These are phyloP conservation scores for Cinclus mexicanus DNA, from an alignment of 2,113 vertebrate genomes.

Conservation along the genomic window DNA sequence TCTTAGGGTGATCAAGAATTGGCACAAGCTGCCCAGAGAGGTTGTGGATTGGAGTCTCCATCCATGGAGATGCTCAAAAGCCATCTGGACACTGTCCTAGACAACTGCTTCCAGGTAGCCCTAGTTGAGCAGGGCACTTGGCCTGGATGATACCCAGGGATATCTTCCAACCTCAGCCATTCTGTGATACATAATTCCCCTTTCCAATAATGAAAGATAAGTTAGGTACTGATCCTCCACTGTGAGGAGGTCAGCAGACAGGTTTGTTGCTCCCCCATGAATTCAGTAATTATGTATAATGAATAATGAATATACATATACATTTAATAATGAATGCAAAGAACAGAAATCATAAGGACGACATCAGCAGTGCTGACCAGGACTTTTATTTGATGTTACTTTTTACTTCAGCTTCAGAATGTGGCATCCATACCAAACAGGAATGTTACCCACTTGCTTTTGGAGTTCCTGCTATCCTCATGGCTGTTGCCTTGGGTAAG, in stretches of 20 bases:
- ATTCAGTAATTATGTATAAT: neutral
- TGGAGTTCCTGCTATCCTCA: conserved; percentile 90
- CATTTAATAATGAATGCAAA: neutral
- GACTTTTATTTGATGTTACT: neutral
- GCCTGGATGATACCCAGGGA: neutral
- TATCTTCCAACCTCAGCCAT: neutral
- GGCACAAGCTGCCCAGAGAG: neutral
- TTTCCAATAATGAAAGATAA: neutral
- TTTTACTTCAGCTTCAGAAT: conserved; percentile 79
- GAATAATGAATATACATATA: no score
- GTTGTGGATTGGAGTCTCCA: neutral
- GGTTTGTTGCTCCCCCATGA: neutral
- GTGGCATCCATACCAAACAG: conserved; percentile 83
- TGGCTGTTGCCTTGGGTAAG: conserved; percentile 89
- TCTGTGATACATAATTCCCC: neutral
- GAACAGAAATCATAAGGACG: neutral
- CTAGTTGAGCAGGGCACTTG: neutral
- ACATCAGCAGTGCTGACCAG: neutral
- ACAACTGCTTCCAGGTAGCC: neutral
- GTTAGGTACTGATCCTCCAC: neutral
- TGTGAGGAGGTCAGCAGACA: neutral
- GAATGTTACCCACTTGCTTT: conserved; percentile 93
- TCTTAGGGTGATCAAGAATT: neutral
- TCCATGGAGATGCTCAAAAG: neutral
- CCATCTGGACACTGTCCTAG: neutral